Conservation (phyloP, 1,140 invertebrate species). For the Daktulosphaira vitifoliae region DNA sequence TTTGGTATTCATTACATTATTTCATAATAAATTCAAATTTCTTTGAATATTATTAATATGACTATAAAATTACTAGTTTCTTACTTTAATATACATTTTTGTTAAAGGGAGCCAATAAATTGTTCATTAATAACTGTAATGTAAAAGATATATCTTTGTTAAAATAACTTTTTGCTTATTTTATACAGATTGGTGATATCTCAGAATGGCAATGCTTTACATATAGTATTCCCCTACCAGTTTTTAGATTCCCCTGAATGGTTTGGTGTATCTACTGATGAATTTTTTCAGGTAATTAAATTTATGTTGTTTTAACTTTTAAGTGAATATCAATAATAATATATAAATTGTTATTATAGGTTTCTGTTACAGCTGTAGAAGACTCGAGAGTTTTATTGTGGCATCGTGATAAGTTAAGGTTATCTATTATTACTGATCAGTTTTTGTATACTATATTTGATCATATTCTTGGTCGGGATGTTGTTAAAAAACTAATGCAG, state of each 20-base stretch:
- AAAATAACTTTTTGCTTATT: too few relatives aligned
- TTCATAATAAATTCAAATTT: too few relatives aligned
- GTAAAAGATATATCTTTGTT: too few relatives aligned
- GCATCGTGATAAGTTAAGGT: slow-evolving; percentile 74
- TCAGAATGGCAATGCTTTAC: slow-evolving; percentile 72
- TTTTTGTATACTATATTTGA: slow-evolving; percentile 79
- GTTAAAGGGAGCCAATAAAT: too few relatives aligned
- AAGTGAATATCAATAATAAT: background rate
- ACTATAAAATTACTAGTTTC: too few relatives aligned
- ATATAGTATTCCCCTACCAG: slow-evolving; percentile 80
- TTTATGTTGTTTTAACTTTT: background rate
- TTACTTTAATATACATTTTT: too few relatives aligned
- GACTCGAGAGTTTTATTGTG: slow-evolving; percentile 76
- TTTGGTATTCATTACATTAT: too few relatives aligned
- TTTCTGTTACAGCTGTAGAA: slow-evolving; percentile 80
- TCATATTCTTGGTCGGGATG: slow-evolving; percentile 76
- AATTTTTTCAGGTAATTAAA: slow-evolving; percentile 69
- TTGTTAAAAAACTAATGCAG: slow-evolving; percentile 84
- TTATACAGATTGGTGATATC: slow-evolving; percentile 84
- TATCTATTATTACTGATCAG: slow-evolving; percentile 72
- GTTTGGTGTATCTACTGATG: slow-evolving; percentile 81
- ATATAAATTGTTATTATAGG: slow-evolving; percentile 44
- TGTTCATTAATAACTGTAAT: too few relatives aligned
- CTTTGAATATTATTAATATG: too few relatives aligned
- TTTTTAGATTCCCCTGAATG: slow-evolving; percentile 89